Base-by-base conservation (phyloP, 1,140 invertebrate species). In the Ericerus pela region DNA sequence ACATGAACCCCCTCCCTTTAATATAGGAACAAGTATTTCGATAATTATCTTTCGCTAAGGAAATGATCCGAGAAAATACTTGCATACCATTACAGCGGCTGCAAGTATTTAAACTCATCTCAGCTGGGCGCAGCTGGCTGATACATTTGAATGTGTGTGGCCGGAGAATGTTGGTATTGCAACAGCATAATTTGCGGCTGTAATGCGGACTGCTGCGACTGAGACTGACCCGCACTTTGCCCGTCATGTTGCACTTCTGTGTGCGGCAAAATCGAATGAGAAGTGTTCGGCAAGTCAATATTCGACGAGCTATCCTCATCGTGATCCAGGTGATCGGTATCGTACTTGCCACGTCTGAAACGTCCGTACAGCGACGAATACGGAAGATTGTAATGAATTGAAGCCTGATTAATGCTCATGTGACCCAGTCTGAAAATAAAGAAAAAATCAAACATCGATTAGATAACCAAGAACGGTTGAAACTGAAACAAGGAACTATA, bases 341-440 rank as follows among this genome's bases (percentile, higher is more conserved):
- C 71, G 51, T 71, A 73, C 62, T 73, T 73, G 63, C 82, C 83
- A 18, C 85, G 73, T 66, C 90, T 90, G 68, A 90, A 88, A 33
- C 88, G 76, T 1, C 87, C 87, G 64, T 90, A 91, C 12, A 91
- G 70, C 14, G 86, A 90, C 24, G 85, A 89, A 67, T 91, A 91
- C 24, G 88, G 88, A 62, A 91, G 71, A 70, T 90, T 90, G 67
- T 82, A 90, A 65, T 90, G 86, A 60, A 90, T 90, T n/a, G 87
- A 85, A 51, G 88, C 88, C 72, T 90, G 87, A 70, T 90, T 92
- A 63, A 92, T 90, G 59, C 85, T 88, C 86, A 92, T 89, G 63
- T 88, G 85, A 20, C 87, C 86, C 59, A 87, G 74, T 63, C 86
- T 85, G 67, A n/a, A 73, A 68, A 59, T 41, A 61, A 56, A 56